These are phyloP conservation scores for Chelmon rostratus DNA, from an alignment of 2,797 vertebrate genomes.

Conservation along the genomic window DNA sequence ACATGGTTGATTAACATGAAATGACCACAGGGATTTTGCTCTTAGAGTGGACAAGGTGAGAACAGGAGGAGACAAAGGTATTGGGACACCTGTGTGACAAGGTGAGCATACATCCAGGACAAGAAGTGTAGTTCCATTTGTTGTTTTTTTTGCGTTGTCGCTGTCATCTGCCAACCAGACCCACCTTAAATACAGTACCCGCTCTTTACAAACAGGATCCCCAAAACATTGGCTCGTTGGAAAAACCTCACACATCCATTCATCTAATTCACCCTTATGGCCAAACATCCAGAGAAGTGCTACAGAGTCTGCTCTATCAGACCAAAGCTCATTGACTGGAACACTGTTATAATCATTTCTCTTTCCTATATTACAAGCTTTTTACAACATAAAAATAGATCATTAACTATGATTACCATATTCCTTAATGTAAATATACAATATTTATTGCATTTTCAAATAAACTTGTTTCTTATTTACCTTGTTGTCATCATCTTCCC, in stretches of 20 bases:
- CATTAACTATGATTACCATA: slow-evolving; percentile 85
- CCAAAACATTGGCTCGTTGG: slow-evolving; percentile 33
- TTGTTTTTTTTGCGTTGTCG: neutral
- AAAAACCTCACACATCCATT: slow-evolving; percentile 38
- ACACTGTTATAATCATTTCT: slow-evolving; percentile 72
- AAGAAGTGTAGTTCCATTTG: slow-evolving; percentile 19
- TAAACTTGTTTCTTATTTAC: slow-evolving; percentile 74
- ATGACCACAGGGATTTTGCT: slow-evolving; percentile 62
- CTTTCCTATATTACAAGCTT: slow-evolving; percentile 86
- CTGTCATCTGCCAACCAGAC: neutral
- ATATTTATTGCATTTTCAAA: slow-evolving; percentile 86
- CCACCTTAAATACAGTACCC: neutral
- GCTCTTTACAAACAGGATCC: slow-evolving; percentile 17
- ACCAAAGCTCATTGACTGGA: slow-evolving; percentile 66
- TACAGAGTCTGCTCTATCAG: slow-evolving; percentile 50
- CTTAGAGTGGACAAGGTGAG: slow-evolving; percentile 48
- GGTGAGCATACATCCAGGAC: slow-evolving; percentile 37
- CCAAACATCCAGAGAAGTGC: slow-evolving; percentile 60
- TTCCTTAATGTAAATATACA: slow-evolving; percentile 86
- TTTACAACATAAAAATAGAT: slow-evolving; percentile 92
- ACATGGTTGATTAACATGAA: slow-evolving; percentile 80
- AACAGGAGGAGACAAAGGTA: slow-evolving; percentile 35
- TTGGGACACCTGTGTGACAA: slow-evolving; percentile 38
- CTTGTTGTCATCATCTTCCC: slow-evolving; percentile 60
- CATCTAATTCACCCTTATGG: slow-evolving; percentile 36